phyloP scores from a whole-genome alignment of 2,888 invertebrate genomes.

The Cetonia aurata region DNA sequence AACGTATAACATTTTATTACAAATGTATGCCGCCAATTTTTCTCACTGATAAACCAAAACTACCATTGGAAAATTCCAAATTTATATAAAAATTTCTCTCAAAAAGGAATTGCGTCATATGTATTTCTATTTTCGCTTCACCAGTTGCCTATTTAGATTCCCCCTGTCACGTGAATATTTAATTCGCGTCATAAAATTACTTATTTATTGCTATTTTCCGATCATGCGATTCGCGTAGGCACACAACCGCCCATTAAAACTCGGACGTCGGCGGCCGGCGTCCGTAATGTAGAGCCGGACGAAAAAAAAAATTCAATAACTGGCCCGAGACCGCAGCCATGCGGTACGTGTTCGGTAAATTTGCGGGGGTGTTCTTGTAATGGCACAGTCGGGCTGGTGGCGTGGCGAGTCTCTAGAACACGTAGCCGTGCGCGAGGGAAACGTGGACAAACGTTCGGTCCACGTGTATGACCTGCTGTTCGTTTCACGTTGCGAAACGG shows the following conservation, averaged over 20 bases:
- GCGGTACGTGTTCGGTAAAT: constrained; percentile 16
- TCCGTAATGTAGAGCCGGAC: not conserved
- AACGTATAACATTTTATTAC: too few species aligned
- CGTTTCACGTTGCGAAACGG: constrained; percentile 54
- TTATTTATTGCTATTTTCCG: constrained; percentile 11
- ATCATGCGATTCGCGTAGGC: constrained; percentile 24
- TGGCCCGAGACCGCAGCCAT: not conserved
- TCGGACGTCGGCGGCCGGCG: not conserved
- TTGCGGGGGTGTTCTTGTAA: constrained; percentile 30
- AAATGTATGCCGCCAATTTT: too few species aligned
- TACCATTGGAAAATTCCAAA: too few species aligned
- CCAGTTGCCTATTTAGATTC: too few species aligned
- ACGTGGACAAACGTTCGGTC: constrained; percentile 41
- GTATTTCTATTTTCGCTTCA: too few species aligned
- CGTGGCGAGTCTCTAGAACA: constrained; percentile 22
- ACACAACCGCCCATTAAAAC: constrained; percentile 1
- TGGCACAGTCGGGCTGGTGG: constrained; percentile 13
- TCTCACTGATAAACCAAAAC: too few species aligned
- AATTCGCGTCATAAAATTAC: constrained; percentile 6
- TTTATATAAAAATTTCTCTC: too few species aligned
- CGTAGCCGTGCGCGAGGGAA: constrained; percentile 15
- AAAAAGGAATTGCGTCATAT: too few species aligned
- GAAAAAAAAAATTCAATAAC: constrained; percentile 21
- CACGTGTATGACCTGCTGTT: constrained; percentile 57
- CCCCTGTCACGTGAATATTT: not conserved